Evolutionary conservation across 2,113 vertebrate genomes (phyloP).

Genomic region (Egretta garzetta): DNA sequence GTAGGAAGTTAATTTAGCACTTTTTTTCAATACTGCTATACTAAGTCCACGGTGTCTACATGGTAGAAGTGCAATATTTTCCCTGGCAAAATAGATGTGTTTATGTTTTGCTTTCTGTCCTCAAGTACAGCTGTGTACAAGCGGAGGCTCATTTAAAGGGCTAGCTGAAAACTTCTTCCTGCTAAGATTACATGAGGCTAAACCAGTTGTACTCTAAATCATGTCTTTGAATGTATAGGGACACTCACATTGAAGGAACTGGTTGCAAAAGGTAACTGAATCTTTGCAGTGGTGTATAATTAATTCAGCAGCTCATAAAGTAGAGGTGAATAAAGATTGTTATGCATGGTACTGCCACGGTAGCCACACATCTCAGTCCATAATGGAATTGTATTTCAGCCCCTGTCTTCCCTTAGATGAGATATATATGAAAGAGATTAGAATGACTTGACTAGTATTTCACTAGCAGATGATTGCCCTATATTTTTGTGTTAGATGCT

Average conservation of each 20-base stretch:
- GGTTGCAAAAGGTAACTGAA: background rate
- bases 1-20: background rate
- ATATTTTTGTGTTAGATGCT: background rate
- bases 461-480: background rate
- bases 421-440: background rate
- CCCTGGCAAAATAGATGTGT: background rate
- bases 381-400: background rate
- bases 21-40: background rate
- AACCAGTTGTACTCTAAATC: background rate
- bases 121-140: background rate
- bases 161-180: background rate
- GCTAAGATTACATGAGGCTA: background rate
- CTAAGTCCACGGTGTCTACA: background rate
- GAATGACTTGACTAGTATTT: background rate
- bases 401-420: background rate
- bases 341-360: background rate
- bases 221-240: rapidly evolving
- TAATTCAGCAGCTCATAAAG: background rate
- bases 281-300: background rate
- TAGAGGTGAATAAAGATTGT: background rate
- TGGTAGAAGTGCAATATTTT: background rate
- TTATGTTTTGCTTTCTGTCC: background rate
- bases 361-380: background rate
- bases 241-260: background rate
- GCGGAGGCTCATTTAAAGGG: background rate